A percentile compares a stretch with the other conserved stretches of the same genome.
Evolutionary conservation across 2,113 vertebrate genomes (phyloP).

Genomic region (Microtus ochrogaster): DNA sequence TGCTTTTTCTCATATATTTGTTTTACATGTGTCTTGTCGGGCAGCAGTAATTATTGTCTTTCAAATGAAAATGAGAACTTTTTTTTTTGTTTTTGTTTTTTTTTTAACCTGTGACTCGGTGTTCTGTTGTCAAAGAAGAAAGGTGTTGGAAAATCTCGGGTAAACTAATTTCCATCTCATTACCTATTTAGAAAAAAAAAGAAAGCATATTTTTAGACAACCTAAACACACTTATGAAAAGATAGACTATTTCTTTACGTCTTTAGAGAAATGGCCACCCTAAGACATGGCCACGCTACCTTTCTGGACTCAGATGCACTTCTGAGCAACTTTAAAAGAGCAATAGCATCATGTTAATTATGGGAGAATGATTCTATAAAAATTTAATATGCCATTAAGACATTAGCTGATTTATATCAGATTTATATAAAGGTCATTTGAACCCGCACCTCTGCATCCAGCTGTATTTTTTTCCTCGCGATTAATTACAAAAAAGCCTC

Average conservation of each 20-base stretch:
- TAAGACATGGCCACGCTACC: slow-evolving; percentile 24
- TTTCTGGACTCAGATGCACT: slow-evolving; percentile 53
- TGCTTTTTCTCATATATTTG: background rate
- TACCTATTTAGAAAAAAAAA: background rate
- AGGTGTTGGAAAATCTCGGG: slow-evolving; percentile 10
- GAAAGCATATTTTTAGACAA: background rate
- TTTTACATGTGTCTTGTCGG: background rate
- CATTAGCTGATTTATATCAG: slow-evolving; percentile 66
- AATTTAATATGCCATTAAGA: slow-evolving; percentile 71
- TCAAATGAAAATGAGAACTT: slow-evolving; percentile 22
- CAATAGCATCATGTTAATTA: slow-evolving; percentile 70
- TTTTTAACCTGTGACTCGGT: background rate
- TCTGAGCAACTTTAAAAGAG: slow-evolving; percentile 61
- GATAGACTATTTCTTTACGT: background rate
- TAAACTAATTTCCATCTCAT: background rate
- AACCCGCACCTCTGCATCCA: slow-evolving; percentile 58
- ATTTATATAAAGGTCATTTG: slow-evolving; percentile 71
- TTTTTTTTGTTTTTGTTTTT: background rate
- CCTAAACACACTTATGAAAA: background rate
- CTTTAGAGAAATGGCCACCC: slow-evolving; percentile 38
- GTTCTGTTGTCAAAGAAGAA: slow-evolving; percentile 36
- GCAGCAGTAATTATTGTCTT: slow-evolving; percentile 39
- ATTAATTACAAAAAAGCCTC: slow-evolving; percentile 52
- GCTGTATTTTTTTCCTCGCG: slow-evolving; percentile 55
- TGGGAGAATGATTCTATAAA: slow-evolving; percentile 64